Evolutionary conservation across 1,140 invertebrate species (phyloP).

Genomic region (Centruroides vittatus): DNA sequence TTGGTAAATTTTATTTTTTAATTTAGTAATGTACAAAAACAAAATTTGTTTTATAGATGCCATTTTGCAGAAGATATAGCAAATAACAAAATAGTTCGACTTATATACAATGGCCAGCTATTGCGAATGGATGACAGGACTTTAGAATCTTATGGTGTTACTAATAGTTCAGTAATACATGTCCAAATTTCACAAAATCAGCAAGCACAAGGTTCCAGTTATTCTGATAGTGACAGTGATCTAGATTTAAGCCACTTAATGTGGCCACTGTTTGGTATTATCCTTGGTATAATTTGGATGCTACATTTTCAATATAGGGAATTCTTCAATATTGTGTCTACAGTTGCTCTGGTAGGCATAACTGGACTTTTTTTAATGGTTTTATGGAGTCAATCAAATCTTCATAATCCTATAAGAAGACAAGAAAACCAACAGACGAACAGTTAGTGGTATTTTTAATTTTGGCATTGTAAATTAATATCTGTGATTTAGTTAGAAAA

Average conservation of each 20-base stretch:
- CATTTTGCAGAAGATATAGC: slow-evolving; percentile 65
- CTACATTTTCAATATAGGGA: slow-evolving; percentile 44
- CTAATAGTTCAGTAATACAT: slow-evolving; percentile 74
- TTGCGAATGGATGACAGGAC: slow-evolving; percentile 53
- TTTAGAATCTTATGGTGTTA: slow-evolving; percentile 58
- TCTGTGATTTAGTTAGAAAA: too few relatives aligned
- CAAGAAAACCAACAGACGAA: too few relatives aligned
- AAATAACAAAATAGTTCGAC: slow-evolving; percentile 55
- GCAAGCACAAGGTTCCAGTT: slow-evolving; percentile 22
- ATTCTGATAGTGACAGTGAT: slow-evolving; percentile 36
- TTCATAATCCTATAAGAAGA: too few relatives aligned
- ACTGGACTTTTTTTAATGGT: slow-evolving; percentile 36
- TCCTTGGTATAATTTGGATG: slow-evolving; percentile 30
- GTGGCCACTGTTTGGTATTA: slow-evolving; percentile 28
- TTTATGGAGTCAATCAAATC: too few relatives aligned
- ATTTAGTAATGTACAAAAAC: too few relatives aligned
- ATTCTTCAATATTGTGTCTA: slow-evolving; percentile 46
- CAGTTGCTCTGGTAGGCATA: slow-evolving; percentile 40
- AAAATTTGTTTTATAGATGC: slow-evolving; percentile 40
- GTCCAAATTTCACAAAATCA: slow-evolving; percentile 44
- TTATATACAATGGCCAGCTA: slow-evolving; percentile 78
- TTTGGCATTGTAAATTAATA: too few relatives aligned
- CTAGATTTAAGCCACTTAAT: slow-evolving; percentile 22
- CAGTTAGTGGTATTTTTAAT: too few relatives aligned
- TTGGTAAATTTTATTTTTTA: too few relatives aligned